Percentiles rank a stretch among this genome's conserved stretches.
Conservation (phyloP, 2,888 invertebrate genomes). For the Clepsis dumicolana region DNA sequence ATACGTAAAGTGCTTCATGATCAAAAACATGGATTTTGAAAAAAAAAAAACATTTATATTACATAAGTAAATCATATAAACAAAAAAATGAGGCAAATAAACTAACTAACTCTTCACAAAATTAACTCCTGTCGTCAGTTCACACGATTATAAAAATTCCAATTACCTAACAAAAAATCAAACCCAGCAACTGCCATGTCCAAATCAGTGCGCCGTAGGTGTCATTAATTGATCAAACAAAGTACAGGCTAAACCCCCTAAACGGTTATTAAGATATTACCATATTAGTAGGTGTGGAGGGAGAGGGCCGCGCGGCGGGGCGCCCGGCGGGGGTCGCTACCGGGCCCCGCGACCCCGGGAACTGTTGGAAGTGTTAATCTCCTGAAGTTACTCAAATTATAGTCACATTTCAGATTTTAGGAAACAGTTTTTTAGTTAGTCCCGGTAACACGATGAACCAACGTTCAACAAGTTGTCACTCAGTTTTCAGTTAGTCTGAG, state of each 20-base stretch:
- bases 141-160: background rate
- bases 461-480: too few species aligned
- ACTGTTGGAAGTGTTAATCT: conserved; percentile 36
- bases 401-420: conserved; percentile 25
- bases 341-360: conserved; percentile 52
- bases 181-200: background rate
- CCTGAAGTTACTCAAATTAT: conserved; percentile 42
- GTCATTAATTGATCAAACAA: conserved; percentile 71
- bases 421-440: conserved; percentile 6
- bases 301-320: conserved; percentile 70
- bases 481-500: too few species aligned
- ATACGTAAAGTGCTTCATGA: too few species aligned
- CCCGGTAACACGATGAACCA: too few species aligned
- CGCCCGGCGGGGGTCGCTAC: conserved; percentile 79
- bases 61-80: too few species aligned
- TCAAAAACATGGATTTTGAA: too few species aligned
- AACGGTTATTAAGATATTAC: conserved; percentile 84
- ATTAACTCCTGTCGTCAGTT: background rate
- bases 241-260: conserved; percentile 73
- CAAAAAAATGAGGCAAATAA: too few species aligned
- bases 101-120: background rate
- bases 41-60: too few species aligned
- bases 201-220: conserved; percentile 15
- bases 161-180: background rate
- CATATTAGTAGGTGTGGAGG: conserved; percentile 64